Conservation (phyloP, 2,888 invertebrate genomes). For the Drosophila formosana region DNA sequence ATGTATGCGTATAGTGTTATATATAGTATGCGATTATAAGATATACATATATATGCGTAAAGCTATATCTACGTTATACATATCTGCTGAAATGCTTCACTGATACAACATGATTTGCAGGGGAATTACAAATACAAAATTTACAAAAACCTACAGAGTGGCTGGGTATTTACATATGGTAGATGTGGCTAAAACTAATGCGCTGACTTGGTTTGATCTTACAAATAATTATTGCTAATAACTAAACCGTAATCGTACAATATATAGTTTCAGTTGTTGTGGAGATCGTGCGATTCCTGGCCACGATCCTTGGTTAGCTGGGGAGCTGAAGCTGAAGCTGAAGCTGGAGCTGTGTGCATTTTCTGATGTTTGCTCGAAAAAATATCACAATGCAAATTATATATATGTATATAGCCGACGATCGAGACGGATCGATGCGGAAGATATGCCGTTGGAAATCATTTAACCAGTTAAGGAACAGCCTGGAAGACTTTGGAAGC, state of each 20-base stretch:
- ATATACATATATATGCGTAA: conserved; percentile 23
- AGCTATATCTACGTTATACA: conserved; percentile 50
- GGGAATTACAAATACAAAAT: conserved; percentile 44
- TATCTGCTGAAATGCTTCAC: conserved; percentile 65
- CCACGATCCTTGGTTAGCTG: conserved; percentile 39
- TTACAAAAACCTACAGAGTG: conserved; percentile 36
- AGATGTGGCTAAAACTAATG: conserved; percentile 19
- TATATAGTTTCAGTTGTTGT: conserved; percentile 18
- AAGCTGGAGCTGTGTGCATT: conserved; percentile 49
- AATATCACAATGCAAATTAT: conserved; percentile 72
- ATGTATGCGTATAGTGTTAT: conserved; percentile 41
- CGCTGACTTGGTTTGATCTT: conserved; percentile 39
- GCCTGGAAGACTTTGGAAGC: conserved; percentile 79
- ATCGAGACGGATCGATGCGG: conserved; percentile 27
- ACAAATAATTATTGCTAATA: conserved; percentile 35
- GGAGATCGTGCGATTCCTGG: conserved; percentile 40
- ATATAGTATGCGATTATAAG: conserved; percentile 36
- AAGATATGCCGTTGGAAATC: conserved; percentile 58
- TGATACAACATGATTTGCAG: conserved; percentile 61
- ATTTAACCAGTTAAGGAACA: conserved; percentile 57
- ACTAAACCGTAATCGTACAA: conserved; percentile 39
- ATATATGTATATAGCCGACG: background rate
- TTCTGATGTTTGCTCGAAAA: conserved; percentile 62
- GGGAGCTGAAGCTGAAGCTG: conserved; percentile 3
- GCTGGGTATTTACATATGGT: conserved; percentile 43